Conservation (phyloP, 2,888 invertebrate species). For the Melipona beecheii region DNA sequence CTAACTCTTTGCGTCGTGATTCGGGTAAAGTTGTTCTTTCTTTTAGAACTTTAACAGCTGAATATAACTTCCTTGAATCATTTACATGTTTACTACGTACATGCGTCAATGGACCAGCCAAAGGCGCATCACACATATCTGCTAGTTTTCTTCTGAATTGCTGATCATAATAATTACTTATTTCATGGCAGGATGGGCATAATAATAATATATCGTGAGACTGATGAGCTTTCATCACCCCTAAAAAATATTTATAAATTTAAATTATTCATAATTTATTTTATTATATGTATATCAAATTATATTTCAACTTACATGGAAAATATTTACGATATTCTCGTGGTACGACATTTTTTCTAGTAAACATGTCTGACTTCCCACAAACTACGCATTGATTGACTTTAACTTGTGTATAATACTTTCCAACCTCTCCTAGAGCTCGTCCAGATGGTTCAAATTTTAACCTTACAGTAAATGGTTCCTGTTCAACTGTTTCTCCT, state of each 20-base stretch:
- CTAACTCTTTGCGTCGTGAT: conserved; percentile 75
- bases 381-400: conserved; percentile 93
- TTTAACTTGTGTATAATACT: conserved; percentile 90
- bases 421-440: conserved; percentile 88
- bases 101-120: conserved; percentile 82
- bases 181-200: conserved; percentile 90
- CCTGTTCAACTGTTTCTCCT: conserved; percentile 83
- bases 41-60: conserved; percentile 87
- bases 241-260: conserved; percentile 75
- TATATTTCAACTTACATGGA: conserved; percentile 85
- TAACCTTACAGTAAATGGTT: conserved; percentile 89
- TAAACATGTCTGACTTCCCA: conserved; percentile 88
- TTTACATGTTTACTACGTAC: conserved; percentile 71
- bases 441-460: conserved; percentile 92
- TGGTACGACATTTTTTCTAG: conserved; percentile 93
- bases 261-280: neutral
- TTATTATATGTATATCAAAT: neutral
- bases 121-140: conserved; percentile 87
- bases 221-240: conserved; percentile 91
- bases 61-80: conserved; percentile 85
- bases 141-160: conserved; percentile 87
- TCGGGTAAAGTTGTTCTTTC: conserved; percentile 75
- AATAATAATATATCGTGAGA: conserved; percentile 92
- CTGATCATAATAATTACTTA: conserved; percentile 88
- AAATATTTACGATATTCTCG: conserved; percentile 92